A percentile compares a stretch with the other conserved stretches of the same genome.
phyloP scores from a whole-genome alignment of 2,797 vertebrate genomes.

The Bovichtus diacanthus region DNA sequence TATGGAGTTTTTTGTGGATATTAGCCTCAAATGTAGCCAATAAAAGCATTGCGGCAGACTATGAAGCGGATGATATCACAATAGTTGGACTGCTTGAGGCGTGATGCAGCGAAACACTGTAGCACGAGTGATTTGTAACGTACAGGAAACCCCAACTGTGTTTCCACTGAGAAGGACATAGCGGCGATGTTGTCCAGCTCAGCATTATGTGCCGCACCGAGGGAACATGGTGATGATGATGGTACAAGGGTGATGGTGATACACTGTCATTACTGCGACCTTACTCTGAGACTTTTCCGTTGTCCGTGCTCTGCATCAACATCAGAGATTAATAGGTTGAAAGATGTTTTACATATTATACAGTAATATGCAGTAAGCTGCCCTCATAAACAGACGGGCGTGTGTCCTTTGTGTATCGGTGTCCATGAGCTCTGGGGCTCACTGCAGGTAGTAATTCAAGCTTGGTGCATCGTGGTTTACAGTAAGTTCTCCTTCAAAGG shows the following conservation, averaged over 20 bases:
- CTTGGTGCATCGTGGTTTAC: background rate
- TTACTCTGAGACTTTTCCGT: constrained; percentile 9
- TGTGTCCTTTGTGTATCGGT: background rate
- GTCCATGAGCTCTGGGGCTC: background rate
- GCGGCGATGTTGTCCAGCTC: constrained; percentile 22
- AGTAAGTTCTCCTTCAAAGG: background rate
- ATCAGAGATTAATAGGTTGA: background rate
- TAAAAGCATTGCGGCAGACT: background rate
- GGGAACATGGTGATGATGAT: constrained; percentile 10
- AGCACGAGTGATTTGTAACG: constrained; percentile 14
- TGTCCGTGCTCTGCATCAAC: background rate
- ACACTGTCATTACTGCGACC: constrained; percentile 22
- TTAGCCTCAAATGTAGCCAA: background rate
- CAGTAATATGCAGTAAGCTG: background rate
- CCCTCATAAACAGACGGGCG: background rate
- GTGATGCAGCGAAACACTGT: constrained; percentile 28
- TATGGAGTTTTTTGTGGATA: background rate
- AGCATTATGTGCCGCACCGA: constrained; percentile 31
- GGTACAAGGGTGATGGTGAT: constrained; percentile 21
- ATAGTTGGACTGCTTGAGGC: background rate
- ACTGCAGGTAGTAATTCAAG: background rate
- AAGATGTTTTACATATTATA: background rate
- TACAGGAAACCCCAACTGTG: constrained; percentile 27
- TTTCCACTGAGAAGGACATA: constrained; percentile 52
- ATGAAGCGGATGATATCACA: background rate